Evolutionary conservation across 2,888 invertebrate genomes (phyloP), one percentile per base, ranked within the genome.

Genomic region (Meiosimyza decipiens): DNA sequence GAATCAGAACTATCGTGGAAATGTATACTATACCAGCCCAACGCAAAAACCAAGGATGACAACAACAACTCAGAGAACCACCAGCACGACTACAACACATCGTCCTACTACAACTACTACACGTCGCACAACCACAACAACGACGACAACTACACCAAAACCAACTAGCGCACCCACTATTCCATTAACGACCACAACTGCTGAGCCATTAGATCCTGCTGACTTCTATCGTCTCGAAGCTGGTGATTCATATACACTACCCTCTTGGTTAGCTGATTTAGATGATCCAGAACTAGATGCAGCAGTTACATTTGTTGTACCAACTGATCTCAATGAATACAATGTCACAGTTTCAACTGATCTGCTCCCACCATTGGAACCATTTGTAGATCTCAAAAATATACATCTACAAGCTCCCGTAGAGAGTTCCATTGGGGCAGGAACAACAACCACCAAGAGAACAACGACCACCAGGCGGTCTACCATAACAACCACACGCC

Each of bases 231-330:
- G 76, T 57, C 77, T 86, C n/a, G 84, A 81, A 67, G 79, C 80
- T 55, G 80, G 78, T 0, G 81, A 85, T 57, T 83, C 86, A 0
- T 81, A 82, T 51, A 82, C 85, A 0, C 65, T 85, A 59, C 85
- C 85, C 6, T 78, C 85, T 1, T 85, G 85, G 85, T 66, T 85
- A 51, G 81, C 81, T 50, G 87, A 81, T 60, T 80, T 82, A 0
- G 85, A 86, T 69, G 86, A 85, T 76, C 84, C 86, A 0, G 85
- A 85, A 33, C 72, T 85, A 28, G 86, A 86, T 74, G 83, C 84
- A 22, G 85, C 85, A 1, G 82, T 85, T 13, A 80, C 84, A 12
- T 85, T 81, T 52, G 79, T 81, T 15, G 80, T 84, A 60, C 85
- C 85, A 55, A 74, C 71, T 3, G 84, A 85, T 68, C 82, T 85